These are phyloP conservation scores for Pteronotus mesoamericanus DNA, from an alignment of 2,797 vertebrate genomes.

Conservation along the genomic window DNA sequence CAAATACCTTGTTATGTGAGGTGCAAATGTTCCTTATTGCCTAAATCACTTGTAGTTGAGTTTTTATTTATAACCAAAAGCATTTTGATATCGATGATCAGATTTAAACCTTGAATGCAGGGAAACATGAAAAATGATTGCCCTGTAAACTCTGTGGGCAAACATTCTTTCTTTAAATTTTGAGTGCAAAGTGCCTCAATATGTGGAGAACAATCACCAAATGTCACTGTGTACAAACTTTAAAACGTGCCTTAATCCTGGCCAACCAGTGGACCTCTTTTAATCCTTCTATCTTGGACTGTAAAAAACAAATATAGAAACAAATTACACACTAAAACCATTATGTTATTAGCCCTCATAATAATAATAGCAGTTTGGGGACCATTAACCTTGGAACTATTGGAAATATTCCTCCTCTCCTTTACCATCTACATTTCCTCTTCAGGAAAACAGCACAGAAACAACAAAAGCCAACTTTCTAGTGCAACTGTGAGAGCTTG, in stretches of 20 bases:
- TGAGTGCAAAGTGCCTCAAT: not conserved
- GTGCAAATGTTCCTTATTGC: not conserved
- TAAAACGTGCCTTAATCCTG: not conserved
- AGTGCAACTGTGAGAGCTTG: not conserved
- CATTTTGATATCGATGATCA: not conserved
- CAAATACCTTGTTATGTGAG: not conserved
- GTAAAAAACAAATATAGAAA: not conserved
- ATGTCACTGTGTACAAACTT: not conserved
- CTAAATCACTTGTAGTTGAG: not conserved
- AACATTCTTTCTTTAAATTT: conserved; percentile 9
- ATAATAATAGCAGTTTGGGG: not conserved
- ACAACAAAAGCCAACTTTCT: not conserved
- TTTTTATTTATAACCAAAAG: conserved; percentile 31
- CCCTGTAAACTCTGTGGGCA: not conserved
- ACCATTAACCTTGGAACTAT: not conserved
- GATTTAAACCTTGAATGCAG: not conserved
- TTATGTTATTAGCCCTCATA: not conserved
- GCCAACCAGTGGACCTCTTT: not conserved
- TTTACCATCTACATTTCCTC: not conserved
- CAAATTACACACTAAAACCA: not conserved
- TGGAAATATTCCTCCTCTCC: not conserved
- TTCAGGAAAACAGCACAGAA: not conserved
- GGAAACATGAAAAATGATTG: not conserved
- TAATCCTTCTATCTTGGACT: not conserved
- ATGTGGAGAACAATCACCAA: not conserved